Percentiles rank a stretch among this genome's conserved stretches.
Conservation (phyloP, 2,113 vertebrate genomes). For the Rhineura floridana region DNA sequence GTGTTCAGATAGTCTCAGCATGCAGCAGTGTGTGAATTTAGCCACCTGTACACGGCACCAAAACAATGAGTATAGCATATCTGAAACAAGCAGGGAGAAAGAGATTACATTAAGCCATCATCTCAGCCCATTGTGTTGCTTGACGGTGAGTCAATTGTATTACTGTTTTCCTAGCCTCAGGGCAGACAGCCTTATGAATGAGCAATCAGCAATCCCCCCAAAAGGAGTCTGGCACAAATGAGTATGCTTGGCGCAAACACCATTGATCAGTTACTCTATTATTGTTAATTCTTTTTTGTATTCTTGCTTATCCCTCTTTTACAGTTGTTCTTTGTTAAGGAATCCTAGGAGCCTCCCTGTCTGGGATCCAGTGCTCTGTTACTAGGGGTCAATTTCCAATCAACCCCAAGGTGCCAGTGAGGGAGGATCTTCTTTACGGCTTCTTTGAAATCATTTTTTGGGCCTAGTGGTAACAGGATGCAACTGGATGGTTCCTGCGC, state of each 20-base stretch:
- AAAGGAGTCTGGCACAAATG: conserved; percentile 16
- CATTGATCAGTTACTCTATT: not conserved
- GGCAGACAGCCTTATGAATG: conserved; percentile 20
- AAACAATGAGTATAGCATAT: not conserved
- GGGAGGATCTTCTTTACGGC: not conserved
- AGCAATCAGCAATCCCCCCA: conserved; percentile 12
- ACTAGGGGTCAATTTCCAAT: not conserved
- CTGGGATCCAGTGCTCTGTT: no score
- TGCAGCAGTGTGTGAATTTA: not conserved
- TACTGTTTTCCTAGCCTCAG: conserved; percentile 35
- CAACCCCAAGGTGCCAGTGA: not conserved
- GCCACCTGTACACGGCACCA: not conserved
- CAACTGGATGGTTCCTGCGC: no score
- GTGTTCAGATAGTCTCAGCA: not conserved
- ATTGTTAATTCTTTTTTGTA: not conserved
- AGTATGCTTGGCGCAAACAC: conserved; percentile 10
- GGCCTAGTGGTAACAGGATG: not conserved
- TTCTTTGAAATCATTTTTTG: no score
- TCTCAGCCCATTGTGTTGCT: conserved; percentile 23
- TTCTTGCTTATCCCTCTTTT: not conserved
- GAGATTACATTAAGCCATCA: conserved; percentile 35
- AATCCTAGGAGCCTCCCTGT: not conserved
- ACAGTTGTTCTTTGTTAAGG: not conserved
- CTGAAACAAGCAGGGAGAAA: conserved; percentile 1
- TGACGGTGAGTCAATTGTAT: conserved; percentile 18